phyloP scores from a whole-genome alignment of 1,140 invertebrate species.

The Gonioctena quinquepunctata region DNA sequence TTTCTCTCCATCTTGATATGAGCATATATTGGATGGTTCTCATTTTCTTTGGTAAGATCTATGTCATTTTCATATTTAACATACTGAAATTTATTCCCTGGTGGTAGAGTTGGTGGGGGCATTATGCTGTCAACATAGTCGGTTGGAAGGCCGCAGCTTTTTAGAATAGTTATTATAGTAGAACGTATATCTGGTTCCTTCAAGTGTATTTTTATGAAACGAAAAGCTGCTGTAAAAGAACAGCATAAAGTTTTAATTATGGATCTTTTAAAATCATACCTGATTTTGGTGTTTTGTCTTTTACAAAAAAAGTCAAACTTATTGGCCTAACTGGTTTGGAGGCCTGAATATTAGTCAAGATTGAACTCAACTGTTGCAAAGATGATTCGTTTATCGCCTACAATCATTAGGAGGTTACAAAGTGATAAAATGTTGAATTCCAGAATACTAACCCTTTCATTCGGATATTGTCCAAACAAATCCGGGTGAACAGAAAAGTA shows the following conservation, averaged over 20 bases:
- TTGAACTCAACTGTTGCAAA: slow-evolving; percentile 82
- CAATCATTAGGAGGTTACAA: slow-evolving; percentile 41
- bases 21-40: slow-evolving; percentile 60
- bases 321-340: slow-evolving; percentile 63
- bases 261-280: slow-evolving; percentile 4
- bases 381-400: slow-evolving; percentile 90
- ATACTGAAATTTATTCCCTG: slow-evolving; percentile 27
- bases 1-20: slow-evolving; percentile 59
- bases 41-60: slow-evolving; percentile 60
- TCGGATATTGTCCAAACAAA: slow-evolving; percentile 88
- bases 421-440: too few species aligned
- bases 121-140: slow-evolving; percentile 78
- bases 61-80: slow-evolving; percentile 46
- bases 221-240: slow-evolving; percentile 63
- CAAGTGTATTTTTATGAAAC: slow-evolving; percentile 73
- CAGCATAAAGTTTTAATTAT: background rate
- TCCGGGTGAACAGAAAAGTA: slow-evolving; percentile 96
- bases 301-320: slow-evolving; percentile 75
- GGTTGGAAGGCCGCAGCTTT: slow-evolving; percentile 80
- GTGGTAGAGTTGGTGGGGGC: slow-evolving; percentile 37
- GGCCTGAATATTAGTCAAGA: slow-evolving; percentile 75
- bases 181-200: slow-evolving; percentile 69
- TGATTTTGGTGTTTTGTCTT: slow-evolving; percentile 63
- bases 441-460: slow-evolving; percentile 69
- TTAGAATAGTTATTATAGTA: slow-evolving; percentile 77